Evolutionary conservation across 2,113 vertebrate species (phyloP), one percentile per base, ranked within the genome.

Genomic region (Hippoglossus stenolepis): DNA sequence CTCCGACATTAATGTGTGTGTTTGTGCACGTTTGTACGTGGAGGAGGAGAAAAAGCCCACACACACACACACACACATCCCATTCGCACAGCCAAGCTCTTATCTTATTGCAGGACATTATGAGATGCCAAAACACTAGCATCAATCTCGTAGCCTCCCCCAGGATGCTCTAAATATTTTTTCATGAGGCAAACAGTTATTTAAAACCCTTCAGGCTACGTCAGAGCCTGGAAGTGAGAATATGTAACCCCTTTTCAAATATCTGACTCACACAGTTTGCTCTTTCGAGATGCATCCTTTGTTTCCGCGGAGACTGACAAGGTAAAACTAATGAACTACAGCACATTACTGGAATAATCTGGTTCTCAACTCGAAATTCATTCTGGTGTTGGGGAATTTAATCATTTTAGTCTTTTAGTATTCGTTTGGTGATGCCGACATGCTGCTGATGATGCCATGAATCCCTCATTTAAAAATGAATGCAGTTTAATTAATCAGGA

Each of bases 61-160:
- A 85, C 81, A 83, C 90, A 28, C 28, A 28, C 21, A 57, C 54
- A 24, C 87, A 85, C 81, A 83, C 90, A 83, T 85, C 86, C 85
- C 77, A 85, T 83, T 82, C 40, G 58, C 77, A 73, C 66, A 75
- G 43, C 78, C 80, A 2, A 73, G 87, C 85, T 89, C 84, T 89
- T 84, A 83, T 91, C 87, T 90, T 89, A 90, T 87, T 89, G 86
- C 83, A 76, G 73, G 85, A 86, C 73, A 86, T 91, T 89, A 91
- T 85, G 84, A 85, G 85, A 87, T 65, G 83, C 83, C 86, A 76
- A 88, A 89, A 89, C 89, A 78, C 80, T 85, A 79, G 79, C 90
- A 91, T 87, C 87, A 86, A 89, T 90, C 85, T 89, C 78, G 57
- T 35, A 67, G 65, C 68, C 62, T 82, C 85, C 84, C 83, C 23